Evolutionary conservation across 2,797 vertebrate species (phyloP).

Genomic region (Dendrocincla fuliginosa): DNA sequence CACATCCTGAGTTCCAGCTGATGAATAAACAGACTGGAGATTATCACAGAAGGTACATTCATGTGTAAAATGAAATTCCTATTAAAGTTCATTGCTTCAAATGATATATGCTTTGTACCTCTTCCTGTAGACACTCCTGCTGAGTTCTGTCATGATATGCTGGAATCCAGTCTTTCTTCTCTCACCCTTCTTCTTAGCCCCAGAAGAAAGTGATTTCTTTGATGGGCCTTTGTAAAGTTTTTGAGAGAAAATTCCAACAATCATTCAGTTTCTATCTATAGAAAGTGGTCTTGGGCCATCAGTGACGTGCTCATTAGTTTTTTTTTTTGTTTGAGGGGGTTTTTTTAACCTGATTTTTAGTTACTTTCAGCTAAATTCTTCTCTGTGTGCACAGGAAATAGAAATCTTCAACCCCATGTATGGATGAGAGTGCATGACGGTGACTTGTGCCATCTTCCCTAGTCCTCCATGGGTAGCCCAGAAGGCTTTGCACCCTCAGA

Average conservation of each 20-base stretch:
- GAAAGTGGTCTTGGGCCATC: neutral
- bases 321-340: too few species aligned
- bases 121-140: conserved; percentile 54
- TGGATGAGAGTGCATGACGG: neutral
- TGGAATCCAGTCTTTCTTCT: conserved; percentile 42
- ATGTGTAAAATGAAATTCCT: conserved; percentile 65
- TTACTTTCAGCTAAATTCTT: neutral
- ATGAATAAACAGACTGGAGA: conserved; percentile 68
- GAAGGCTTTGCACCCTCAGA: neutral
- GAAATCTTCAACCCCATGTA: accelerated
- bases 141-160: conserved; percentile 56
- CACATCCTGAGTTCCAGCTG: conserved; percentile 47
- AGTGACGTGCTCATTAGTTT: neutral
- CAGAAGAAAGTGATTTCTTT: conserved; percentile 25
- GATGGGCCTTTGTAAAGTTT: neutral
- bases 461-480: neutral
- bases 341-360: neutral
- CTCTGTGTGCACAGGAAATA: neutral
- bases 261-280: neutral
- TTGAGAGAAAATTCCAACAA: conserved; percentile 30
- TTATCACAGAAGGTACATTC: conserved; percentile 58
- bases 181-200: conserved; percentile 11
- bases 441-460: neutral
- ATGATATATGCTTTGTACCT: conserved; percentile 51
- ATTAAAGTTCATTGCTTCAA: conserved; percentile 67